These are phyloP conservation scores for Drosophila hydei DNA, from an alignment of 1,140 invertebrate species.

Conservation along the genomic window DNA sequence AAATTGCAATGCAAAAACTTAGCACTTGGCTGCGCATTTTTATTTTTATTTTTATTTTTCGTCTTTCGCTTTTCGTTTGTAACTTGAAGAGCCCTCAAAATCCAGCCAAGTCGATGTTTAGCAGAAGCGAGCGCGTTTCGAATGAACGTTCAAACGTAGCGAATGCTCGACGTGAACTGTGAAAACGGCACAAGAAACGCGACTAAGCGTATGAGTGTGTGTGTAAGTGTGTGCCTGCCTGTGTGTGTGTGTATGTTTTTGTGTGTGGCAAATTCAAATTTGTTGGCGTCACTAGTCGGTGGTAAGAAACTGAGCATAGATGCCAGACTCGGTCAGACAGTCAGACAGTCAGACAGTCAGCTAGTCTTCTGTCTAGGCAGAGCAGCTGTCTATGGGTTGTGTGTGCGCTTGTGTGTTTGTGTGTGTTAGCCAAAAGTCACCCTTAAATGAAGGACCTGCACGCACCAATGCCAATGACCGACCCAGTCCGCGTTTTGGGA, in stretches of 20 bases:
- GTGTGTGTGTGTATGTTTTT: constrained; percentile 12
- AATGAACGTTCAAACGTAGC: constrained; percentile 65
- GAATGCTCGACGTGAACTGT: constrained; percentile 67
- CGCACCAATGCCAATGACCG: constrained; percentile 40
- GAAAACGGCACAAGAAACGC: constrained; percentile 39
- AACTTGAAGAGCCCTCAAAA: constrained; percentile 18
- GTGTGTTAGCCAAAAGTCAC: constrained; percentile 44
- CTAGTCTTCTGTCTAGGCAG: constrained; percentile 35
- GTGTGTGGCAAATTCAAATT: constrained; percentile 62
- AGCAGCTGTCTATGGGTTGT: constrained; percentile 16
- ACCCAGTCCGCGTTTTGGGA: constrained; percentile 31
- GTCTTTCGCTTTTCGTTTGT: no score
- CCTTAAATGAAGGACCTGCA: constrained; percentile 44
- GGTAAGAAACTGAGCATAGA: constrained; percentile 49
- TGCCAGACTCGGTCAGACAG: constrained; percentile 46
- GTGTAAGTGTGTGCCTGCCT: background rate
- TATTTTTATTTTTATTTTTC: constrained; percentile 1
- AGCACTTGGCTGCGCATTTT: constrained; percentile 77
- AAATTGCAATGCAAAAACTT: constrained; percentile 75
- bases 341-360: constrained; percentile 35
- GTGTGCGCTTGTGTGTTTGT: background rate
- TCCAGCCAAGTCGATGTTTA: constrained; percentile 1
- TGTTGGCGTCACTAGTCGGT: constrained; percentile 66
- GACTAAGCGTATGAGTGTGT: constrained; percentile 6
- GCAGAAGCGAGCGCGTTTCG: constrained; percentile 25